A percentile compares a stretch with the other conserved stretches of the same genome.
These are phyloP conservation scores for Vesta saturnalis DNA, from an alignment of 2,888 invertebrate species.

Conservation along the genomic window DNA sequence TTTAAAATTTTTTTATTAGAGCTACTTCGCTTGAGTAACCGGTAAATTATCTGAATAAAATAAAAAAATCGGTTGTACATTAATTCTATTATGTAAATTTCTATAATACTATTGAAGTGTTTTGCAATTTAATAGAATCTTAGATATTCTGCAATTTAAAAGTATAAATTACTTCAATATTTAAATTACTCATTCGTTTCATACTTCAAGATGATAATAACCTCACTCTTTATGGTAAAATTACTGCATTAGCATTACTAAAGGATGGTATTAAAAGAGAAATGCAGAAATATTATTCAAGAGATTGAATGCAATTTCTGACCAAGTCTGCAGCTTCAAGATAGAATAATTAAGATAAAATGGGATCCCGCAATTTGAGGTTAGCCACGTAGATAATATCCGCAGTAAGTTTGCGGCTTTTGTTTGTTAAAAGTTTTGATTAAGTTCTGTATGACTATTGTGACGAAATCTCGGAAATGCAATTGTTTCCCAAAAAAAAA, in stretches of 20 bases:
- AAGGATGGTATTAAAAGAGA: background rate
- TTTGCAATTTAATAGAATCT: too few relatives aligned
- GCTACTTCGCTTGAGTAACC: too few relatives aligned
- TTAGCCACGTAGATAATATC: conserved; percentile 47
- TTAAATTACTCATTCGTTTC: too few relatives aligned
- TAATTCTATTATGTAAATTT: too few relatives aligned
- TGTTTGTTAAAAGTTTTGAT: conserved; percentile 49
- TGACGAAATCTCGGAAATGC: conserved; percentile 40
- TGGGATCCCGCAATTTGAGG: conserved; percentile 46
- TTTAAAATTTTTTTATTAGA: too few relatives aligned
- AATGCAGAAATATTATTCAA: conserved; percentile 13
- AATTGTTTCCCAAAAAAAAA: conserved; percentile 33
- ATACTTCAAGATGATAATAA: too few relatives aligned
- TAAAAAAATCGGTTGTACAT: too few relatives aligned
- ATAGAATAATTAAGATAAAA: conserved; percentile 51
- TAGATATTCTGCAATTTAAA: too few relatives aligned
- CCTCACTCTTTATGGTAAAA: too few relatives aligned
- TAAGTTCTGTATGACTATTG: conserved; percentile 46
- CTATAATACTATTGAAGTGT: too few relatives aligned
- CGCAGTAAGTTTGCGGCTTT: conserved; percentile 42
- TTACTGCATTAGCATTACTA: background rate
- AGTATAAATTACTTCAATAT: too few relatives aligned
- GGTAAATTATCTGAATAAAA: too few relatives aligned
- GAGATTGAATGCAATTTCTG: conserved; percentile 20
- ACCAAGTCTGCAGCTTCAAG: conserved; percentile 36